phyloP scores from a whole-genome alignment of 2,888 invertebrate genomes.

The Ptychoptera albimana region DNA sequence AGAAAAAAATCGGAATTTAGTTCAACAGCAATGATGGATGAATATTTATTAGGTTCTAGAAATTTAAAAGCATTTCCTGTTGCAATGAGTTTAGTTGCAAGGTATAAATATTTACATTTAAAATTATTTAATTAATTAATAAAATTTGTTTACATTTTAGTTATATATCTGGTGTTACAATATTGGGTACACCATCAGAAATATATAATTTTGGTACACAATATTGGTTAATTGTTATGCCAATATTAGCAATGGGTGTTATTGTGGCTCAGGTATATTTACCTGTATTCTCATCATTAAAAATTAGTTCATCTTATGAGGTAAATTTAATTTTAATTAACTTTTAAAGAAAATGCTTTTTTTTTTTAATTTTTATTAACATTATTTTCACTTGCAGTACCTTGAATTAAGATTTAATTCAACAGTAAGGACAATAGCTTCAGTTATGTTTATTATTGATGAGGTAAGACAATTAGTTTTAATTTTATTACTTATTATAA shows the following conservation, averaged over 20 bases:
- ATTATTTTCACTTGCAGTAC: conserved; percentile 54
- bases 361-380: conserved; percentile 16
- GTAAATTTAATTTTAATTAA: conserved; percentile 30
- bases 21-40: conserved; percentile 38
- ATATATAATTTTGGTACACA: conserved; percentile 75
- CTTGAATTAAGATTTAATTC: conserved; percentile 60
- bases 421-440: conserved; percentile 54
- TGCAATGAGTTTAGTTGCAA: conserved; percentile 75
- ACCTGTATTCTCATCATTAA: conserved; percentile 61
- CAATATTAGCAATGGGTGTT: conserved; percentile 50
- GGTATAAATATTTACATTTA: conserved; percentile 25
- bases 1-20: too few relatives aligned
- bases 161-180: conserved; percentile 77
- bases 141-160: conserved; percentile 33
- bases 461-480: too few relatives aligned
- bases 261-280: conserved; percentile 54
- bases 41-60: conserved; percentile 63
- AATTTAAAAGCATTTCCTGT: conserved; percentile 66
- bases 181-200: conserved; percentile 74
- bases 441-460: conserved; percentile 60
- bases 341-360: conserved; percentile 6
- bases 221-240: conserved; percentile 59
- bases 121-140: conserved; percentile 1
- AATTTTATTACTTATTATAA: too few relatives aligned
- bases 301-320: conserved; percentile 72